Evolutionary conservation across 2,797 vertebrate species (phyloP), one percentile per base, ranked within the genome.

Genomic region (Odontamblyopus lacepedii): DNA sequence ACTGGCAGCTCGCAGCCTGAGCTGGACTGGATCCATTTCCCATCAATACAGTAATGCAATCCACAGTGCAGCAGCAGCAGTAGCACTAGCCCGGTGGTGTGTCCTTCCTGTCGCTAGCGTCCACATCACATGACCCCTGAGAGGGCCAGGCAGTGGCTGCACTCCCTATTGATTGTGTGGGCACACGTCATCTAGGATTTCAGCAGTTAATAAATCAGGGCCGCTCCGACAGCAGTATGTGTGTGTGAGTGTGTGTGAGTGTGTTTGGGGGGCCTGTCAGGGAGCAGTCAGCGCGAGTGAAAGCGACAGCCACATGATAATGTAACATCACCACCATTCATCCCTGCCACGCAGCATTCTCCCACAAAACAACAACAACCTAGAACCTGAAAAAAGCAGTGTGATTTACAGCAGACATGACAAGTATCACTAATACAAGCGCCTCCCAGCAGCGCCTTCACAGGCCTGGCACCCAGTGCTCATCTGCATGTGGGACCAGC

Each of bases 1-100:
- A 91, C 95, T 96, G 95, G 95, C 96, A 96, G 95, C 93, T 92
- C 78, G 89, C 93, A 93, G 95, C 87, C 79, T 85, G 86, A 74
- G 55, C 85, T 92, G 91, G 92, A 92, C 92, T 91, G 55, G 83
- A 93, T 94, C 94, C 93, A 95, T 95, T 95, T 95, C 93, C 88
- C 92, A 92, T 95, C 94, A 94, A 94, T 93, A 83, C 90, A 89
- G 95, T 95, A 95, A 96, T 90, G 88, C 89, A 93, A 94, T 94
- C 93, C 92, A 90, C 92, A 72, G 69, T 76, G 59, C 85, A 76
- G 82, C 77, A 74, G 78, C 71, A 55, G 59, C 32, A 35, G 30
- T 63, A 63, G 61, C 61, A 38, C 61, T 38, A 35, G 61, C 61
- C 32, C 19, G 30, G 78, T 82, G 85, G 80, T 84, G 88, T 88